These are phyloP conservation scores for Polypedilum pembai DNA, from an alignment of 1,140 invertebrate genomes.

Conservation along the genomic window DNA sequence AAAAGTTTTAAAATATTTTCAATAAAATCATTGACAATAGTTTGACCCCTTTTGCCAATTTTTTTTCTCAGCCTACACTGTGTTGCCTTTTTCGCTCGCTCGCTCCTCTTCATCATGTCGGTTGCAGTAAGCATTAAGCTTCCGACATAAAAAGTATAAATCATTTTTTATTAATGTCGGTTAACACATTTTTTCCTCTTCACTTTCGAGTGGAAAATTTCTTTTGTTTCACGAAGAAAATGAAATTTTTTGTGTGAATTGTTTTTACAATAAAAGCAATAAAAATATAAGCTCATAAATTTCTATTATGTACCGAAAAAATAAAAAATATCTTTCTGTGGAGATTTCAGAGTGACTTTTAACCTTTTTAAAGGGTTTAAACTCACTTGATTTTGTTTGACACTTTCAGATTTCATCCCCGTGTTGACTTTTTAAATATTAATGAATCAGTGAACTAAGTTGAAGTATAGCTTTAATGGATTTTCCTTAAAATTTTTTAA, in stretches of 20 bases:
- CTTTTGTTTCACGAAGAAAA: neutral
- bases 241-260: neutral
- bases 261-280: constrained; percentile 2
- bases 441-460: no score
- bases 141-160: neutral
- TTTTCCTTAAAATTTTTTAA: no score
- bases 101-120: neutral
- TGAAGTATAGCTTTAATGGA: no score
- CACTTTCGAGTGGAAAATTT: neutral
- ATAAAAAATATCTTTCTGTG: no score
- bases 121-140: neutral
- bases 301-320: neutral
- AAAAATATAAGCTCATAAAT: constrained; percentile 6
- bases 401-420: no score
- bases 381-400: no score
- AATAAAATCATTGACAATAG: no score
- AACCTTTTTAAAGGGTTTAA: no score
- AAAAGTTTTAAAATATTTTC: no score
- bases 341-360: no score
- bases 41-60: no score
- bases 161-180: constrained; percentile 23
- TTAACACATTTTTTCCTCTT: constrained; percentile 20
- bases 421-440: no score
- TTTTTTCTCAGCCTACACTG: neutral
- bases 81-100: neutral